Conservation (phyloP, 2,797 vertebrate genomes). For the Pantherophis vulpinus region DNA sequence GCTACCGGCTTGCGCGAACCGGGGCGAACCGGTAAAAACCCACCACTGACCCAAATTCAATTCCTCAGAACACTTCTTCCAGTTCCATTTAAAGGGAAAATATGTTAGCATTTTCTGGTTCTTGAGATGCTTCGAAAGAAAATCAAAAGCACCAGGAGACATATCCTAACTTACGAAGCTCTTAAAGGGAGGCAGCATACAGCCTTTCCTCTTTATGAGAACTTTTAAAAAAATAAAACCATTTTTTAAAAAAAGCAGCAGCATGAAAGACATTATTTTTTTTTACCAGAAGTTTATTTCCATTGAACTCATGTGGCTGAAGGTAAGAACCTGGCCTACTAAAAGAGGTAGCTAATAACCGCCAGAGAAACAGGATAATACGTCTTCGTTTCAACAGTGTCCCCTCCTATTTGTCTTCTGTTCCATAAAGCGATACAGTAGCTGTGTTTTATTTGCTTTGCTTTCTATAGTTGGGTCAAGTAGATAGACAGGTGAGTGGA, state of each 20-base stretch:
- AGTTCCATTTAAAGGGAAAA: neutral
- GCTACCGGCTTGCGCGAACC: too few relatives aligned
- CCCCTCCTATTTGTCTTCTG: neutral
- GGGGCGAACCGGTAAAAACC: too few relatives aligned
- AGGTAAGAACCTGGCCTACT: neutral
- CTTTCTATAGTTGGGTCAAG: neutral
- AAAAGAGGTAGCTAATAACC: neutral
- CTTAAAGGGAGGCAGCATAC: neutral
- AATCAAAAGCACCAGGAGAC: neutral
- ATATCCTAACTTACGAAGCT: neutral
- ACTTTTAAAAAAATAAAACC: neutral
- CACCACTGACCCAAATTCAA: neutral
- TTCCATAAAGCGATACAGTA: neutral
- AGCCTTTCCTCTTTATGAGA: neutral
- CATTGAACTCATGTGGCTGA: neutral
- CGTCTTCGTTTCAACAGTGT: neutral
- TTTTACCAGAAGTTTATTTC: slow-evolving; percentile 1
- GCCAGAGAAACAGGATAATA: neutral
- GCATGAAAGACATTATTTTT: neutral
- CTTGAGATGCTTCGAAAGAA: neutral
- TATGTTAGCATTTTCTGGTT: neutral
- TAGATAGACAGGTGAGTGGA: neutral
- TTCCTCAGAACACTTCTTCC: neutral
- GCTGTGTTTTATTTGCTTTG: neutral
- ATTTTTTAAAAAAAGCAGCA: neutral